phyloP scores from a whole-genome alignment of 2,113 vertebrate species.

The Origma solitaria region DNA sequence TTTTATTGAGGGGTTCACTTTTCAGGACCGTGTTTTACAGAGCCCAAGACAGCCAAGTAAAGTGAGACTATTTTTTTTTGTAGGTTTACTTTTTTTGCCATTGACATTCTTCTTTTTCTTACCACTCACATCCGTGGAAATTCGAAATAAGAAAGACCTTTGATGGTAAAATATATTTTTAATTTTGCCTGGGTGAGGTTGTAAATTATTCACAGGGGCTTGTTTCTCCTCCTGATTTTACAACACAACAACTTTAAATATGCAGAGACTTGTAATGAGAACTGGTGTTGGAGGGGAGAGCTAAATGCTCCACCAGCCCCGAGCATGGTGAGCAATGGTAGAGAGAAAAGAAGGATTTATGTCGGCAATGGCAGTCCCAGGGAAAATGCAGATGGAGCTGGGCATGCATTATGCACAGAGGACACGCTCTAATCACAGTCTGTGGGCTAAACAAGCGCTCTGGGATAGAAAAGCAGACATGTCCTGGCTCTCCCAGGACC shows the following conservation, averaged over 20 bases:
- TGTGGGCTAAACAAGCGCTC: not conserved
- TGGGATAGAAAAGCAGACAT: not conserved
- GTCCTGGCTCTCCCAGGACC: not conserved
- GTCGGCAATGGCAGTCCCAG: not conserved
- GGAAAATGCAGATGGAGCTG: not conserved
- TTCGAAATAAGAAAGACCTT: slow-evolving; percentile 27
- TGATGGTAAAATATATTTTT: slow-evolving; percentile 76
- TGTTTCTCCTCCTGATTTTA: slow-evolving; percentile 64
- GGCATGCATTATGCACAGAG: slow-evolving; percentile 39
- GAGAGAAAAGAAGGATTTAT: slow-evolving; percentile 13
- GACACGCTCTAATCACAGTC: not conserved
- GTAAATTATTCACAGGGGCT: slow-evolving; percentile 72
- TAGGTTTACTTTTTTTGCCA: not conserved
- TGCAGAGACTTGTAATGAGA: slow-evolving; percentile 51
- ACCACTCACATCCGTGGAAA: not conserved
- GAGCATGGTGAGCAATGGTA: not conserved
- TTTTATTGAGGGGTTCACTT: not conserved
- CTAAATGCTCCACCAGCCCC: not conserved
- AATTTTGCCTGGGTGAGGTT: slow-evolving; percentile 65
- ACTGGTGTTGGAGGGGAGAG: slow-evolving; percentile 5
- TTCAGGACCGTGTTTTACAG: not conserved
- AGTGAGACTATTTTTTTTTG: not conserved
- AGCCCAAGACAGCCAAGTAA: not conserved
- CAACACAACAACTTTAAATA: slow-evolving; percentile 70
- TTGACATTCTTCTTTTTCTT: not conserved